Conservation (phyloP, 2,797 vertebrate species). For the Sphenopsis melanotis region DNA sequence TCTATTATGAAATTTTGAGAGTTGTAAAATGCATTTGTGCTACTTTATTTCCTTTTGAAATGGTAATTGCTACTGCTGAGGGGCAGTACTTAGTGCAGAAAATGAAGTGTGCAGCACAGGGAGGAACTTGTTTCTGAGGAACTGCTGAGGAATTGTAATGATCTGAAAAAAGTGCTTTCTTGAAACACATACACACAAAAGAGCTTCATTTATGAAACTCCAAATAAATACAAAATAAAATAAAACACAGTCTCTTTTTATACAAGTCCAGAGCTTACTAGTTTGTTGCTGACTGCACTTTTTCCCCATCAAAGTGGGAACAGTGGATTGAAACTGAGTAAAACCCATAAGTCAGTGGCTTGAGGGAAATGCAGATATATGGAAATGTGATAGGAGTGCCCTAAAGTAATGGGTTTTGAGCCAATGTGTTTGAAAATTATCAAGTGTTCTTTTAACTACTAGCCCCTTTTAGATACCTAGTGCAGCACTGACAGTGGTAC, state of each 20-base stretch:
- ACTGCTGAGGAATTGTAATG: constrained; percentile 48
- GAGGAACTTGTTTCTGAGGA: constrained; percentile 59
- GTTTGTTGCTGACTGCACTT: constrained; percentile 35
- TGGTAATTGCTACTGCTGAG: constrained; percentile 60
- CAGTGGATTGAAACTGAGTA: not conserved
- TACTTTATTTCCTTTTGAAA: constrained; percentile 64
- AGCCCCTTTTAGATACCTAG: not conserved
- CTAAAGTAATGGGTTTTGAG: constrained; percentile 9
- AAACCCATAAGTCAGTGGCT: constrained; percentile 23
- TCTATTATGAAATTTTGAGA: constrained; percentile 52
- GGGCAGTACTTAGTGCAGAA: constrained; percentile 55
- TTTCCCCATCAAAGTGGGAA: not conserved
- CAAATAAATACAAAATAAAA: constrained; percentile 52
- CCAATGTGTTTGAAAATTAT: constrained; percentile 1
- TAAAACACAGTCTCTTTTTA: not conserved
- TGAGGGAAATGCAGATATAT: constrained; percentile 46
- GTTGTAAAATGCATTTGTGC: constrained; percentile 46
- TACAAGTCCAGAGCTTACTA: not conserved
- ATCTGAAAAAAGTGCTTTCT: constrained; percentile 34
- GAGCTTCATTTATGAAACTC: constrained; percentile 35
- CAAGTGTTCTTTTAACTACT: not conserved
- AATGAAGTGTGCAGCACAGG: constrained; percentile 47
- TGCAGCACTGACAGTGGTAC: not conserved
- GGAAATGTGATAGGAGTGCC: constrained; percentile 34
- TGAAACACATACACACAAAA: constrained; percentile 16